Evolutionary conservation across 2,113 vertebrate species (phyloP).

Genomic region (Zootoca vivipara): DNA sequence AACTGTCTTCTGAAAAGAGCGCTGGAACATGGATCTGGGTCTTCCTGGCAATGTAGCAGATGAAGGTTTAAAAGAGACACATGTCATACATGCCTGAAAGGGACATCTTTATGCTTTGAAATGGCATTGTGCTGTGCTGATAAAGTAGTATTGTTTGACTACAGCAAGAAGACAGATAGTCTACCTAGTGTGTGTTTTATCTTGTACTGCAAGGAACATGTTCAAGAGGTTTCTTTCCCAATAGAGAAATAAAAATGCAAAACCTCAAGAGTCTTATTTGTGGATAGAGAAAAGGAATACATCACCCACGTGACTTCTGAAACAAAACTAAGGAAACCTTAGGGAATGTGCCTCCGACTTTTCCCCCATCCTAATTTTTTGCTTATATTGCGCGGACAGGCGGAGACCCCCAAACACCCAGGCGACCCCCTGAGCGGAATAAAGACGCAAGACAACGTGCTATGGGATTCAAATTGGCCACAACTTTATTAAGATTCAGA

Average conservation of each 20-base stretch:
- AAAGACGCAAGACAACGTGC: too few species aligned
- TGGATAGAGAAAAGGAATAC: not conserved
- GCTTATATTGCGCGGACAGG: too few species aligned
- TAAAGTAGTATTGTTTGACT: slow-evolving; percentile 51
- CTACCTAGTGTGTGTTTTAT: not conserved
- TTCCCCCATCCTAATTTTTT: not conserved
- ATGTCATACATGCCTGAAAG: slow-evolving; percentile 53
- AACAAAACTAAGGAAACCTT: not conserved
- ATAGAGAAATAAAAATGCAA: not conserved
- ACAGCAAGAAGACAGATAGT: slow-evolving; percentile 38
- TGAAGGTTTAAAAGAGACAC: slow-evolving; percentile 45
- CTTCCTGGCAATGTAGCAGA: slow-evolving; percentile 36
- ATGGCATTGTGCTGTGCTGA: slow-evolving; percentile 30
- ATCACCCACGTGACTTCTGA: slow-evolving; percentile 2
- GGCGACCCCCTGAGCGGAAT: too few species aligned
- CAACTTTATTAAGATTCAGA: too few species aligned
- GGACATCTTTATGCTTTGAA: slow-evolving; percentile 57
- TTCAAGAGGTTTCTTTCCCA: not conserved
- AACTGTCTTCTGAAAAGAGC: slow-evolving; percentile 40
- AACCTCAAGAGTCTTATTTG: not conserved
- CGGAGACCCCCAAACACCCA: too few species aligned
- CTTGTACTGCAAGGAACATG: slow-evolving; percentile 12
- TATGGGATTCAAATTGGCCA: too few species aligned
- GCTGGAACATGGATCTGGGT: slow-evolving; percentile 43
- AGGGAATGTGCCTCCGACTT: not conserved